Evolutionary conservation across 2,797 vertebrate species (phyloP), one percentile per base, ranked within the genome.

Genomic region (Acanthornis magna): DNA sequence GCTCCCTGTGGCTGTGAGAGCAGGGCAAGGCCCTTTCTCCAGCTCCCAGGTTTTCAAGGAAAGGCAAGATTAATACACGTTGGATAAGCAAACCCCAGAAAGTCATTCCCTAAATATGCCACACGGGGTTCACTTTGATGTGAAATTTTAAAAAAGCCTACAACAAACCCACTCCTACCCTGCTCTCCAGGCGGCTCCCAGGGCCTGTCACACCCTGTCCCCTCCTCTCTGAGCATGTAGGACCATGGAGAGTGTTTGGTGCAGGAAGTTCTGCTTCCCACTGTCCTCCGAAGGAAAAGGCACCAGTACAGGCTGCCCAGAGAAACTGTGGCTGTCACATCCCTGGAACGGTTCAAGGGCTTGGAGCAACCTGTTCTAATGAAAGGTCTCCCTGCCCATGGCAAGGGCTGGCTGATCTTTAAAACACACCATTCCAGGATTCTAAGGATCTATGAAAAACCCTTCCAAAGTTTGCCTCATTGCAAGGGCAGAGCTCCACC

Each of bases 171-270:
- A 18, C 57, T 73, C 68, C 72, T 20, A 22, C 42, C 75, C n/a
- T 0, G 3, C 72, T 51, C 72, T 25, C 9, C 34, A 48, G 60
- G 32, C 23, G 17, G 38, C 50, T 82, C 5, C 25, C 6, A 1
- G 3, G 5, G 23, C 47, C 94, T 93, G 81, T 27, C 88, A 63
- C 75, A n/a, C 7, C 85, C 77, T 29, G n/a, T 9, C 50, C 66
- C 66, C 55, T 57, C 62, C 13, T 10, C 71, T 50, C 82, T 5
- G 62, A 54, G 71, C 13, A 48, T 7, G 7, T 34, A 29, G 42
- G n/a, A 34, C 68, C 42, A 11, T 2, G 6, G 68, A 9, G 16
- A 5, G 1, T 1, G 3, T 2, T 11, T 10, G 1, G 32, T 0
- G 22, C 54, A 16, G 26, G 29, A 3, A 6, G 13, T 7, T 63